These are phyloP conservation scores for Pedionomus torquatus DNA, from an alignment of 2,113 vertebrate species.

Conservation along the genomic window DNA sequence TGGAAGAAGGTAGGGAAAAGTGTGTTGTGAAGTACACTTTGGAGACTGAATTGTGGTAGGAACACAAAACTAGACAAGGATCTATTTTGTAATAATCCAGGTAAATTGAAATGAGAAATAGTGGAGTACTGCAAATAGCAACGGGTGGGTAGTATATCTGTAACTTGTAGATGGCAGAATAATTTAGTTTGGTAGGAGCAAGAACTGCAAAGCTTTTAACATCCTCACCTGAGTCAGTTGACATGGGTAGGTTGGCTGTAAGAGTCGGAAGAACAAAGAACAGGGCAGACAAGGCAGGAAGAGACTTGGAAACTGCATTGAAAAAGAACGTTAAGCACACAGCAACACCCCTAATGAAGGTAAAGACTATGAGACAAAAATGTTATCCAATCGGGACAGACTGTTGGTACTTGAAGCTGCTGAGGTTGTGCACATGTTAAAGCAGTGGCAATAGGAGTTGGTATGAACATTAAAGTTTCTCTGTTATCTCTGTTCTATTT, in stretches of 20 bases:
- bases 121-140: background rate
- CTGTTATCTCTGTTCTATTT: background rate
- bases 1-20: background rate
- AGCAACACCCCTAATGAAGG: background rate
- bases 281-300: background rate
- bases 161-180: background rate
- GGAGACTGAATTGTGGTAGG: background rate
- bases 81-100: background rate
- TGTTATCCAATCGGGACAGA: background rate
- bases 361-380: background rate
- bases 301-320: background rate
- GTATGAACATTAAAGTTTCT: background rate
- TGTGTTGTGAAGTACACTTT: background rate
- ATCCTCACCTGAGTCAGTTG: rapidly evolving
- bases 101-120: background rate
- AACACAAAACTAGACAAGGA: background rate
- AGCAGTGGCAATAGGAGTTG: background rate
- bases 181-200: background rate
- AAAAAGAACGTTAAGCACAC: background rate
- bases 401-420: background rate
- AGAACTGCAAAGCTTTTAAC: background rate
- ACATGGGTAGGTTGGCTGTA: background rate
- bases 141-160: background rate
- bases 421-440: background rate
- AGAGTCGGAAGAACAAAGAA: background rate